These are phyloP conservation scores for Torymus aiolomorphi DNA, from an alignment of 2,888 invertebrate genomes.

Conservation along the genomic window DNA sequence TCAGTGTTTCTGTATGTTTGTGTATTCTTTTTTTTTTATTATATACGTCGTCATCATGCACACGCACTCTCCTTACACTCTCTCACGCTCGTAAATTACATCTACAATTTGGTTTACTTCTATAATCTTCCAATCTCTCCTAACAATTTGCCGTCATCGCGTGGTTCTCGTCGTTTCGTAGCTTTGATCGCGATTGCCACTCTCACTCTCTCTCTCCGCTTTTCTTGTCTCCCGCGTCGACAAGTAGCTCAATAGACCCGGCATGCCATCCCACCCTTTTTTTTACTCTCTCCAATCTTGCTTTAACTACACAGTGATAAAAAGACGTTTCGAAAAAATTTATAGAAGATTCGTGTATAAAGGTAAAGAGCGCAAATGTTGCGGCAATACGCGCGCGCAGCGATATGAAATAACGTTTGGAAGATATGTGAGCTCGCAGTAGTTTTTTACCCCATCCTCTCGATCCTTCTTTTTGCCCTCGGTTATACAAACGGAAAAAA, in stretches of 20 bases:
- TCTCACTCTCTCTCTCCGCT: constrained; percentile 3
- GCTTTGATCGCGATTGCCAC: constrained; percentile 11
- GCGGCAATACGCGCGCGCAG: not conserved
- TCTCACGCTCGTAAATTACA: constrained; percentile 42
- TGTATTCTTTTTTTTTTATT: constrained; percentile 16
- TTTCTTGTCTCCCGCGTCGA: not conserved
- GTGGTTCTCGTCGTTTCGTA: constrained; percentile 48
- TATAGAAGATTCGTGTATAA: constrained; percentile 53
- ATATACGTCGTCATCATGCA: constrained; percentile 38
- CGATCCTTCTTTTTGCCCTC: not conserved
- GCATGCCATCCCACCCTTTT: not conserved
- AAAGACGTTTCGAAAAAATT: constrained; percentile 56
- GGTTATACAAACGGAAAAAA: constrained; percentile 7
- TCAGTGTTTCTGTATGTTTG: not conserved
- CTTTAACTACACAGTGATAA: constrained; percentile 43
- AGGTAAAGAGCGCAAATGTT: constrained; percentile 46
- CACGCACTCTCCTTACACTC: constrained; percentile 17
- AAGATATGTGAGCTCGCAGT: constrained; percentile 50
- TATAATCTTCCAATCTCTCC: constrained; percentile 44
- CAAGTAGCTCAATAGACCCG: constrained; percentile 13
- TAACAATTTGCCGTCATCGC: constrained; percentile 45
- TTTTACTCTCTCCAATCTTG: not conserved
- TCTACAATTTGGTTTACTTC: constrained; percentile 51
- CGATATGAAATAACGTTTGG: constrained; percentile 51
- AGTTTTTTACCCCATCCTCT: constrained; percentile 5